Evolutionary conservation across 2,113 vertebrate genomes (phyloP).

Genomic region (Eurypyga helias): DNA sequence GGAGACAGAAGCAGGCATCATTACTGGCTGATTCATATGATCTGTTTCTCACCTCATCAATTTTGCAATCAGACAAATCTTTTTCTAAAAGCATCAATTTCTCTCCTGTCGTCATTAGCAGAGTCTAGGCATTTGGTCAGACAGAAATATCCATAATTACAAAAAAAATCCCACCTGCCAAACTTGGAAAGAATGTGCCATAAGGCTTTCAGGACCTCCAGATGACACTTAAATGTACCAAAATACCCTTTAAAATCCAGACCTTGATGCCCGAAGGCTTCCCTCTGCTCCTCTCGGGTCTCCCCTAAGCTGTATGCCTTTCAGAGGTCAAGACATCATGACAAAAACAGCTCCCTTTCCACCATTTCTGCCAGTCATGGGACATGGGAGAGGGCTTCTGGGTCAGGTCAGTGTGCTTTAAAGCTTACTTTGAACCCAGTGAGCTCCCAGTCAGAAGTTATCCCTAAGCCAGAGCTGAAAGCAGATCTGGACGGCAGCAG

Average conservation of each 20-base stretch:
- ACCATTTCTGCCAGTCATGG: background rate
- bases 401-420: background rate
- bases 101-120: background rate
- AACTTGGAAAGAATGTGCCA: background rate
- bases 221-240: background rate
- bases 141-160: background rate
- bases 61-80: background rate
- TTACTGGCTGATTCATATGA: background rate
- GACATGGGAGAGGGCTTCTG: background rate
- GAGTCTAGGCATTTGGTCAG: background rate
- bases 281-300: background rate
- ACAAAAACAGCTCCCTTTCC: background rate
- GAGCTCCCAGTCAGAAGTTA: background rate
- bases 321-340: background rate
- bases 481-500: background rate
- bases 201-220: background rate
- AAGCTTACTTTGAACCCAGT: background rate
- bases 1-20: background rate
- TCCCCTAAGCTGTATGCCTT: background rate
- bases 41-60: background rate
- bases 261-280: background rate
- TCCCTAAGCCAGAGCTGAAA: background rate
- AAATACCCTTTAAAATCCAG: background rate
- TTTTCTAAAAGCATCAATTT: background rate
- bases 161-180: background rate